Conservation (phyloP, 2,888 invertebrate species). For the Adelphocoris suturalis region DNA sequence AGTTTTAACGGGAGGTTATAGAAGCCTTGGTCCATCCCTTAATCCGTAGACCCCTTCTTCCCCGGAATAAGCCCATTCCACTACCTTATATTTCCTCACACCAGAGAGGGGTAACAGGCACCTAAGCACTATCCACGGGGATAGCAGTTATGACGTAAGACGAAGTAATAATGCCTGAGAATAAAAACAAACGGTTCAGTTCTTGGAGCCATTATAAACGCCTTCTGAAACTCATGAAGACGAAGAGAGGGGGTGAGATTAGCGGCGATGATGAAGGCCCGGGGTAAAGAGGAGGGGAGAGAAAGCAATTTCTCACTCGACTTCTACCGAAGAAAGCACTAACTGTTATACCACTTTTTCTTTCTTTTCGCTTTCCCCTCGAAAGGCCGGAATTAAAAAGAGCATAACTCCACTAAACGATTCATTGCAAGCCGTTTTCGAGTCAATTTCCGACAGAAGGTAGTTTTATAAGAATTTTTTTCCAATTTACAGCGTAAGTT, state of each 20-base stretch:
- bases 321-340: constrained; percentile 46
- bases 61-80: too few relatives aligned
- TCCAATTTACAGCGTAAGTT: not conserved
- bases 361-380: not conserved
- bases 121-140: not conserved
- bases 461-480: not conserved
- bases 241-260: constrained; percentile 22
- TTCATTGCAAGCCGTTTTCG: constrained; percentile 48
- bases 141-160: constrained; percentile 65
- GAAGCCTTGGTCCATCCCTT: not conserved
- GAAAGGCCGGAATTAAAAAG: constrained; percentile 13
- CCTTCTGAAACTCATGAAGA: constrained; percentile 44
- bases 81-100: not conserved
- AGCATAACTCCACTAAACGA: constrained; percentile 23
- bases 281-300: constrained; percentile 16
- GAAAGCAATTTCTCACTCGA: constrained; percentile 60
- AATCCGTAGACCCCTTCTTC: not conserved
- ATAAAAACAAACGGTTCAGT: constrained; percentile 64
- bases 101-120: constrained; percentile 6
- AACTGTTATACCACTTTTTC: constrained; percentile 54
- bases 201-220: constrained; percentile 46
- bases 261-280: not conserved
- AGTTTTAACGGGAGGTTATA: constrained; percentile 45
- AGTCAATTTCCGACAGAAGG: constrained; percentile 52
- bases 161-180: constrained; percentile 66